Percentiles rank a stretch among this genome's conserved stretches.
These are phyloP conservation scores for Lutraria lutraria DNA, from an alignment of 2,888 invertebrate genomes.

Conservation along the genomic window DNA sequence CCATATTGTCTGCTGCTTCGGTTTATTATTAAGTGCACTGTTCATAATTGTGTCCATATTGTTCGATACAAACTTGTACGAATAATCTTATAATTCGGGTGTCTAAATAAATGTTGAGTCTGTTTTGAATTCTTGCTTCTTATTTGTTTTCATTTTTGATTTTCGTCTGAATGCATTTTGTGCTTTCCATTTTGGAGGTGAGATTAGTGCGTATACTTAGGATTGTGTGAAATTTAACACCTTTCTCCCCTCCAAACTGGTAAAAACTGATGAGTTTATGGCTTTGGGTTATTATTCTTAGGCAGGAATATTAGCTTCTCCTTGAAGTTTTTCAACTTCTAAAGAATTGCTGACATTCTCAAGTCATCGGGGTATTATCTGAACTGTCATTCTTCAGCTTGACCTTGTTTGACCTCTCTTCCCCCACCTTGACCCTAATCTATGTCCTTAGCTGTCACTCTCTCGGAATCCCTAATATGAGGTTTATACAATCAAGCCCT, in stretches of 20 bases:
- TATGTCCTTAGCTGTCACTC: background rate
- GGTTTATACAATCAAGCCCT: background rate
- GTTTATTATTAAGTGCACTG: background rate
- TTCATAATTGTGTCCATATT: background rate
- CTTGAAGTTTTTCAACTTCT: background rate
- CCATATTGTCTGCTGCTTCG: background rate
- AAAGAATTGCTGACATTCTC: conserved; percentile 5
- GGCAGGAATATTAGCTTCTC: background rate
- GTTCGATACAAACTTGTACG: background rate
- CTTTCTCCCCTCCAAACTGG: background rate
- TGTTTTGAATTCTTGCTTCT: background rate
- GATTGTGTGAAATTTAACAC: background rate
- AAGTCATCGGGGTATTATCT: background rate
- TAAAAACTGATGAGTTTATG: background rate
- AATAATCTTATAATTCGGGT: background rate
- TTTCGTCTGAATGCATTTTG: background rate
- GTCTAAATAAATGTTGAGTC: conserved; percentile 2
- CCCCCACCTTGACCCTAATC: conserved; percentile 3
- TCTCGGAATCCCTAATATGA: background rate
- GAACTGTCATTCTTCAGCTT: background rate
- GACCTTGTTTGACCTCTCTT: conserved; percentile 10
- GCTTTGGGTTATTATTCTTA: background rate
- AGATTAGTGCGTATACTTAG: background rate
- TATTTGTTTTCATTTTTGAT: conserved; percentile 18
- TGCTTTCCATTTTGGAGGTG: conserved; percentile 1